Percentiles rank a stretch among this genome's conserved stretches.
Conservation (phyloP, 2,113 vertebrate species). For the Hemiscyllium ocellatum region DNA sequence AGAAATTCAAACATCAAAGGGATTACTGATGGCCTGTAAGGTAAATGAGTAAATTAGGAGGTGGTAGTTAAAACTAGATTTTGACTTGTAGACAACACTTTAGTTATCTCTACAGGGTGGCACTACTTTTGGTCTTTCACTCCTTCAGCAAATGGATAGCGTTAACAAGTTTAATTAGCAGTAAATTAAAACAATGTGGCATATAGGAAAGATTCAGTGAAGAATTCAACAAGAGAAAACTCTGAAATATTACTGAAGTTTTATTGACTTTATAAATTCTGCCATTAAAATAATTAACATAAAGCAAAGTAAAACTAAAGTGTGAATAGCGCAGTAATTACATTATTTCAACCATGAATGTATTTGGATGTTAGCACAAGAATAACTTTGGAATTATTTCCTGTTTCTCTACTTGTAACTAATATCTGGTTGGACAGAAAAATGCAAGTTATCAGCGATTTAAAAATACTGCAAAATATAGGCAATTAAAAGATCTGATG, state of each 20-base stretch:
- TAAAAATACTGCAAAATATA: neutral
- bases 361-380: neutral
- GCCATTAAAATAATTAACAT: neutral
- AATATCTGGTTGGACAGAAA: neutral
- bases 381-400: neutral
- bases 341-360: neutral
- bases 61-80: neutral
- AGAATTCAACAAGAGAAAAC: slow-evolving; percentile 4
- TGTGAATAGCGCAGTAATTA: neutral
- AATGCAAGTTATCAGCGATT: neutral
- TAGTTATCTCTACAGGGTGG: neutral
- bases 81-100: neutral
- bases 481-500: neutral
- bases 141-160: neutral
- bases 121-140: neutral
- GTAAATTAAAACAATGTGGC: slow-evolving; percentile 25
- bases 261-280: neutral
- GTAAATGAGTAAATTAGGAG: neutral
- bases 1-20: slow-evolving; percentile 11
- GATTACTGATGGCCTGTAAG: slow-evolving; percentile 15
- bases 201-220: neutral
- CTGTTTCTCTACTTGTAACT: neutral
- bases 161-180: slow-evolving; percentile 17
- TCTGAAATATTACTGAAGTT: neutral
- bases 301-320: neutral